These are phyloP conservation scores for Sebastes flavidus DNA, from an alignment of 2,797 vertebrate genomes.

Conservation along the genomic window DNA sequence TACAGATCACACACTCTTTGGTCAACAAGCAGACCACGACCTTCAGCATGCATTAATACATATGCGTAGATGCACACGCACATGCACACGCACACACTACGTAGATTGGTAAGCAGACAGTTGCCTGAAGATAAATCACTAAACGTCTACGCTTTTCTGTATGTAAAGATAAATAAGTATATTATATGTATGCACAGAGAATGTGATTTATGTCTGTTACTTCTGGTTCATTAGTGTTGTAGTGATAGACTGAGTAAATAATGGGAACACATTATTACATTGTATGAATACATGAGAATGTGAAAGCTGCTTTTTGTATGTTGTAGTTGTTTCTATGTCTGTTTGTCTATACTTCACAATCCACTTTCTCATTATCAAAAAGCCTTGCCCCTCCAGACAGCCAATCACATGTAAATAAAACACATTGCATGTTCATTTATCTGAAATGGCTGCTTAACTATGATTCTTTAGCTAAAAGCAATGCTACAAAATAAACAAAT, in stretches of 20 bases:
- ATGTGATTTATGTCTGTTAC: not conserved
- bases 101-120: slow-evolving; percentile 23
- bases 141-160: slow-evolving; percentile 9
- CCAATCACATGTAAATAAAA: not conserved
- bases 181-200: not conserved
- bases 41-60: slow-evolving; percentile 80
- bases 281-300: not conserved
- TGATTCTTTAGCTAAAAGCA: not conserved
- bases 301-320: not conserved
- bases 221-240: not conserved
- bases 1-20: slow-evolving; percentile 84
- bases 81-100: slow-evolving; percentile 22
- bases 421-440: not conserved
- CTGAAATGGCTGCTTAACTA: not conserved
- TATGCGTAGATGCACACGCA: slow-evolving; percentile 7
- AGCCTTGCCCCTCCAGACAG: not conserved
- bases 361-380: not conserved
- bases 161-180: not conserved
- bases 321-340: not conserved
- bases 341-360: not conserved
- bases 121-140: slow-evolving; percentile 15
- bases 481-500: not conserved
- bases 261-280: not conserved
- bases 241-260: not conserved
- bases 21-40: slow-evolving; percentile 83